Evolutionary conservation across 37 sponge, comb jelly and placozoan species (phyloP), one percentile per base, ranked within the genome.

Genomic region (Axinella damicornis): DNA sequence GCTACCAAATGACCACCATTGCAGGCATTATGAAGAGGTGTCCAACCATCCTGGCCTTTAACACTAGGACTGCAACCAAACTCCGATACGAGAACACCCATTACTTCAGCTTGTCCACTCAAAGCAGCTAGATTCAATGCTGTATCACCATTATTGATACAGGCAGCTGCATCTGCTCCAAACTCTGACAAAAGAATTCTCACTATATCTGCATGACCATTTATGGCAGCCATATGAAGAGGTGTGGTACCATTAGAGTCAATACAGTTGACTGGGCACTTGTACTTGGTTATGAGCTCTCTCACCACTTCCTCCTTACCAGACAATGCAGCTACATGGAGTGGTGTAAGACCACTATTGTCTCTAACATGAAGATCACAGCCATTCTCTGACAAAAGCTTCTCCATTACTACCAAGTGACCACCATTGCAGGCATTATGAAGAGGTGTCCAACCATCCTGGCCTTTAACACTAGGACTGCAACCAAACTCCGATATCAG

Each of bases 321-420:
- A 36, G 40, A 39, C 18, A 35, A 15, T 34, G 72, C 72, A 71
- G 72, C 72, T 36, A 13, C 24, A 38, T 71, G 72, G 22, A 38
- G 40, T n/a, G 72, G 72, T 16, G 72, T 71, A 37, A 39, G 24
- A 22, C 72, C 72, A 71, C 35, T 1, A 38, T 71, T 38, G 41
- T 71, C 72, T 38, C 35, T 71, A 38, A 41, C 72, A 33, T 36
- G 32, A 0, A 38, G 18, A 71, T 71, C 72, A 71, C 72, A 71
- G 37, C 41, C 40, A 61, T 61, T 14, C 24, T 71, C 72, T 36
- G 14, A 19, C 19, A 71, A 0, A 35, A 71, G 72, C 41, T 4
- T 71, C 72, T 38, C 35, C 24, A 71, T 41, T 19, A 71, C 18
- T 15, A 5, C 72, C 37, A 71, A 36, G 40, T 71, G 72, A 38